Evolutionary conservation across 2,797 vertebrate genomes (phyloP).

Genomic region (Lagodon rhomboides): DNA sequence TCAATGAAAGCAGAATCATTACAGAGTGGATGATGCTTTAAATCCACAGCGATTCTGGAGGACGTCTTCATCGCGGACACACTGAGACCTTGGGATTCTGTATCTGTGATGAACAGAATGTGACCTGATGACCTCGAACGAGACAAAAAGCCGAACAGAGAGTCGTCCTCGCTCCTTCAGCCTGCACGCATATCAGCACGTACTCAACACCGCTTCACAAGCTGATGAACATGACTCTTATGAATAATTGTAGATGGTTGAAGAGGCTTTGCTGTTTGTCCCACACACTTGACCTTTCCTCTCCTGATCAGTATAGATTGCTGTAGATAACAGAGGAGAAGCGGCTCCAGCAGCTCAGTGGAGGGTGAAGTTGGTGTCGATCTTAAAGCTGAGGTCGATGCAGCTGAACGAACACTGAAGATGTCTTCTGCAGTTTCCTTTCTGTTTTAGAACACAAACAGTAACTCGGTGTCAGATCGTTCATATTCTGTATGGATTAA

Average conservation of each 20-base stretch:
- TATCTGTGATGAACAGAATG: neutral
- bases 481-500: neutral
- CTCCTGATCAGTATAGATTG: neutral
- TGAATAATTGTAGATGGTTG: constrained; percentile 37
- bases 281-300: constrained; percentile 43
- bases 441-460: neutral
- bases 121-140: neutral
- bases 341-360: neutral
- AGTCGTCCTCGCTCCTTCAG: neutral
- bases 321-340: neutral
- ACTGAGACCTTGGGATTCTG: neutral
- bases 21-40: neutral
- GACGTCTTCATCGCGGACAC: neutral
- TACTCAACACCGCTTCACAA: constrained; percentile 18
- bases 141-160: neutral
- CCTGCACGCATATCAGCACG: constrained; percentile 17
- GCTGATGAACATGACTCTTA: constrained; percentile 31
- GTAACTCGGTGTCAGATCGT: neutral
- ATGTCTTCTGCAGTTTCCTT: neutral
- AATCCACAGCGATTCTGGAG: neutral
- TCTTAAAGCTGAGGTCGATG: neutral
- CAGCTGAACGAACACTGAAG: neutral
- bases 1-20: neutral
- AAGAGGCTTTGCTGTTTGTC: constrained; percentile 40
- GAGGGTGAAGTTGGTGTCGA: neutral